phyloP scores from a whole-genome alignment of 2,888 invertebrate species.

The Bellardia pandia region DNA sequence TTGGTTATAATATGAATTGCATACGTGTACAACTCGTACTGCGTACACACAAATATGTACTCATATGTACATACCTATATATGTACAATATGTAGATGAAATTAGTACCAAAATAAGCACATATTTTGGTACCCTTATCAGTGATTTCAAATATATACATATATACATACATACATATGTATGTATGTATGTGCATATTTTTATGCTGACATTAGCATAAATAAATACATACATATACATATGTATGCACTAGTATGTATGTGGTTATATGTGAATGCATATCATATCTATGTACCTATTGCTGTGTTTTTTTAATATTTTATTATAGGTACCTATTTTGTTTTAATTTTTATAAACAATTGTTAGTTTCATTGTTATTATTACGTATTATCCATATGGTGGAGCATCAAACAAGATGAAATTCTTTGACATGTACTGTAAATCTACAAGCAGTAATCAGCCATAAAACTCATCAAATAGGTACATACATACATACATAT shows the following conservation, averaged over 20 bases:
- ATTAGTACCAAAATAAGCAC: slow-evolving; percentile 7
- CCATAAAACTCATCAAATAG: slow-evolving; percentile 10
- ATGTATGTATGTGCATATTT: neutral
- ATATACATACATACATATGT: neutral
- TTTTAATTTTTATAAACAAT: slow-evolving; percentile 40
- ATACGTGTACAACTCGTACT: neutral
- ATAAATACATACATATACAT: no score
- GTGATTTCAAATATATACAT: slow-evolving; percentile 6
- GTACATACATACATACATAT: neutral
- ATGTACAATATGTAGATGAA: neutral
- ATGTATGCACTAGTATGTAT: neutral
- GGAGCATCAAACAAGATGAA: slow-evolving; percentile 5
- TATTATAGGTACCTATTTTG: slow-evolving; percentile 9
- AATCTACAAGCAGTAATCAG: neutral
- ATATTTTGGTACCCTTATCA: slow-evolving; percentile 45
- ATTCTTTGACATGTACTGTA: neutral
- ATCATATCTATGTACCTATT: neutral
- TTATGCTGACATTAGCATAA: neutral
- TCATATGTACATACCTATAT: no score
- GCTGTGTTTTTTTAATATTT: neutral
- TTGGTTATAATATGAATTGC: slow-evolving; percentile 5
- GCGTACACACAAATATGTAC: no score
- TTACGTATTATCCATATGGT: neutral
- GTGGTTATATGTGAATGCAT: neutral
- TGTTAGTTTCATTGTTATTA: neutral